These are phyloP conservation scores for Cyprinodon diabolis DNA, from an alignment of 2,797 vertebrate genomes.

Conservation along the genomic window DNA sequence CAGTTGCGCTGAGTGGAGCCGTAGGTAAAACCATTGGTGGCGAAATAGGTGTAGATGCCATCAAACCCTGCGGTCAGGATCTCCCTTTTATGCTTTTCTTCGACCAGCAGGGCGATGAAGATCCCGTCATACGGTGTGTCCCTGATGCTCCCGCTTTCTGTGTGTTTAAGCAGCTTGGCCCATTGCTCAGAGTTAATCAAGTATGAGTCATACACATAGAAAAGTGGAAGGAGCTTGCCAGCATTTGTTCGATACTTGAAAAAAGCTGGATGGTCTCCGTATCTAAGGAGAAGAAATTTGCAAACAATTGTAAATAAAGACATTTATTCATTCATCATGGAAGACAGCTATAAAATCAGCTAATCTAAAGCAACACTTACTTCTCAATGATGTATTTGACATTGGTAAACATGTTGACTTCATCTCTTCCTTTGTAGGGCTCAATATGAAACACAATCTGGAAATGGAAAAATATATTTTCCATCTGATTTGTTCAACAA, in stretches of 20 bases:
- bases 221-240: constrained; percentile 89
- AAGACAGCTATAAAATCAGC: background rate
- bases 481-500: background rate
- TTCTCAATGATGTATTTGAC: constrained; percentile 93
- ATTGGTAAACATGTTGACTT: constrained; percentile 88
- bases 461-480: constrained; percentile 18
- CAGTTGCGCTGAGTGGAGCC: constrained; percentile 96
- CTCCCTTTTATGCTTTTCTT: constrained; percentile 91
- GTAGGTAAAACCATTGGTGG: constrained; percentile 96
- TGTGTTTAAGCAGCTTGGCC: constrained; percentile 87
- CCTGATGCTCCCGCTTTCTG: constrained; percentile 86
- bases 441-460: constrained; percentile 96
- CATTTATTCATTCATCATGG: background rate
- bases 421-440: constrained; percentile 91
- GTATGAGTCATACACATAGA: constrained; percentile 97
- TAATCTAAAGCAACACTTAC: constrained; percentile 76
- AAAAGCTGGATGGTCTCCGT: constrained; percentile 93
- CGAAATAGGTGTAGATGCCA: constrained; percentile 97
- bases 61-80: constrained; percentile 92
- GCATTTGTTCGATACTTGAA: constrained; percentile 87
- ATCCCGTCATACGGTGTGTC: constrained; percentile 89
- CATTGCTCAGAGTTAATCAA: constrained; percentile 90
- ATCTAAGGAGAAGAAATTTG: constrained; percentile 77
- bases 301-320: background rate
- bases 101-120: constrained; percentile 93